Evolutionary conservation across 23 tunicate species (phyloP).

Genomic region (Halocynthia roretzi): DNA sequence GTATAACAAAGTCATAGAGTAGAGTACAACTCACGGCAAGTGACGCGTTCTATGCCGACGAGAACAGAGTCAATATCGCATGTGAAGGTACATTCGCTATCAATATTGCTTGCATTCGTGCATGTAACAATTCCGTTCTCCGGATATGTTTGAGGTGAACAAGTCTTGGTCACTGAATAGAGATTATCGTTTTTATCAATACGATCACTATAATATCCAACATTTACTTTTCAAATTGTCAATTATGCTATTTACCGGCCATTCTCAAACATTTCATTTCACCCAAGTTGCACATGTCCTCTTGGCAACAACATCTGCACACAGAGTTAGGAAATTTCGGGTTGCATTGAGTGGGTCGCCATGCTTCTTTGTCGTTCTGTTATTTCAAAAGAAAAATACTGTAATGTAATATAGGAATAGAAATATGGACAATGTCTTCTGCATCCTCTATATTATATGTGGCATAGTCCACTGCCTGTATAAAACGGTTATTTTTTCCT

Average conservation of each 20-base stretch:
- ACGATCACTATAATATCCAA: no score
- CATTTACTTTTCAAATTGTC: no score
- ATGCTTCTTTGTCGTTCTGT: slow-evolving; percentile 46
- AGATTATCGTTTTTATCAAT: no score
- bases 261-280: slow-evolving; percentile 57
- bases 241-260: background rate
- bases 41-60: background rate
- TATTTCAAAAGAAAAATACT: no score
- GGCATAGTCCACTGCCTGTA: no score
- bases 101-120: background rate
- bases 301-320: slow-evolving; percentile 66
- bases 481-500: no score
- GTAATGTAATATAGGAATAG: no score
- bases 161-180: no score
- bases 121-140: no score
- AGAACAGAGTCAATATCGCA: background rate
- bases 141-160: no score
- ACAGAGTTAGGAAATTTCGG: slow-evolving; percentile 66
- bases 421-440: no score
- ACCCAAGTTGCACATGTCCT: slow-evolving; percentile 41
- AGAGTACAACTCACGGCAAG: slow-evolving; percentile 1
- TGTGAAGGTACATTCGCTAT: background rate
- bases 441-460: no score
- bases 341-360: slow-evolving; percentile 75
- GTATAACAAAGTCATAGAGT: background rate